Evolutionary conservation across 2,797 vertebrate genomes (phyloP).

Genomic region (Amphiprion clarkii): DNA sequence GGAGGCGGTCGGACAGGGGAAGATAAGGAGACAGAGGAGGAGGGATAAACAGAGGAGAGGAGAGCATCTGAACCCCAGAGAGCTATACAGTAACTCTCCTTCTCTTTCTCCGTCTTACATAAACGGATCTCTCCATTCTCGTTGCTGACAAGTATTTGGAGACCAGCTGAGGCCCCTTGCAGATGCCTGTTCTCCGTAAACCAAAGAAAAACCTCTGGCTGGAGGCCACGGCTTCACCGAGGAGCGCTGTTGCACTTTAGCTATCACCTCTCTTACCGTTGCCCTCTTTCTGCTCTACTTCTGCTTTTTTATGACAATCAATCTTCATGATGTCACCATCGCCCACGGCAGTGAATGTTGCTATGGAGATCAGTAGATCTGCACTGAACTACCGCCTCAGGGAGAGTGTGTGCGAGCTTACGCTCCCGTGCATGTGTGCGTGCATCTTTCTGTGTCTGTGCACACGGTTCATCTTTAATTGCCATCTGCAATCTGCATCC

Average conservation of each 20-base stretch:
- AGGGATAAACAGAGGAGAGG: conserved; percentile 49
- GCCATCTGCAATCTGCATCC: conserved; percentile 81
- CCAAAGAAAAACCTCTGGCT: conserved; percentile 38
- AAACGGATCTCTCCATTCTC: conserved; percentile 50
- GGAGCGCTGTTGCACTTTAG: conserved; percentile 42
- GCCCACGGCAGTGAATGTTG: conserved; percentile 78
- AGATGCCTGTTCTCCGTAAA: conserved; percentile 45
- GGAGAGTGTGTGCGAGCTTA: conserved; percentile 46
- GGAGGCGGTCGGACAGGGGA: conserved; percentile 53
- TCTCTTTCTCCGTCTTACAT: conserved; percentile 55
- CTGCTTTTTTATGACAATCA: conserved; percentile 76
- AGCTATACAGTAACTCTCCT: conserved; percentile 41
- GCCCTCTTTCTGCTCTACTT: conserved; percentile 51
- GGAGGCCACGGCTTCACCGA: conserved; percentile 26
- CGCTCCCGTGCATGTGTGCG: conserved; percentile 27
- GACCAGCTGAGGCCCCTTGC: conserved; percentile 48
- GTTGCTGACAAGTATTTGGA: conserved; percentile 36
- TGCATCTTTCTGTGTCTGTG: conserved; percentile 42
- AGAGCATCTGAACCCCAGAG: conserved; percentile 51
- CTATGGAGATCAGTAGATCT: conserved; percentile 83
- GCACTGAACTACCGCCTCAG: conserved; percentile 63
- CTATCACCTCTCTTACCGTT: conserved; percentile 45
- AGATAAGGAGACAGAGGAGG: conserved; percentile 56
- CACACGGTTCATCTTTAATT: conserved; percentile 79
- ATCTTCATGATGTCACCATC: conserved; percentile 77